These are phyloP conservation scores for Mormyrops attenuatus DNA, from an alignment of 2,797 vertebrate genomes.

Conservation along the genomic window DNA sequence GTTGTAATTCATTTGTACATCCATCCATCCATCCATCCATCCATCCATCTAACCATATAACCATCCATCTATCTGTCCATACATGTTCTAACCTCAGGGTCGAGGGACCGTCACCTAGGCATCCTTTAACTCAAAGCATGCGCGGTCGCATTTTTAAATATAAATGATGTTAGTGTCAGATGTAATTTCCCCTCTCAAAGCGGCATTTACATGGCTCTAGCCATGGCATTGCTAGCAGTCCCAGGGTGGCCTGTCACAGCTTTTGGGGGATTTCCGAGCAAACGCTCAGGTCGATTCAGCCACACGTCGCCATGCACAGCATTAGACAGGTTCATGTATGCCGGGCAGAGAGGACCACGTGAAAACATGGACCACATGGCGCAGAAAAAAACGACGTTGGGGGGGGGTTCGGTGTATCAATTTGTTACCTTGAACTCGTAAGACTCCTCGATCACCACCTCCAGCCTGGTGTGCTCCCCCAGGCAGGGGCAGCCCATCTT, in stretches of 20 bases:
- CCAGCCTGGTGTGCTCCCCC: constrained; percentile 72
- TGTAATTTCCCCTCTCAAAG: background rate
- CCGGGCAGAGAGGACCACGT: background rate
- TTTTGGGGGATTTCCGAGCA: background rate
- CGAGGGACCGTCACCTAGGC: background rate
- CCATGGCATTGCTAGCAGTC: background rate
- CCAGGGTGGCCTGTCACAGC: background rate
- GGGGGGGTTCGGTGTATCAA: background rate
- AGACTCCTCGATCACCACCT: constrained; percentile 79
- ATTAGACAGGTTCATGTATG: background rate
- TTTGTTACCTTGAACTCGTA: constrained; percentile 77
- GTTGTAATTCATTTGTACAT: background rate
- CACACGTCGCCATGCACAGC: background rate
- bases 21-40: background rate
- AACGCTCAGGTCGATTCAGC: background rate
- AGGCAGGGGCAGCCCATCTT: constrained; percentile 74
- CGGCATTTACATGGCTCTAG: background rate
- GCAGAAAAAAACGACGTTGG: background rate
- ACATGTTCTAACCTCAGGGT: background rate
- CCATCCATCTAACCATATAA: background rate
- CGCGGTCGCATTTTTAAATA: background rate
- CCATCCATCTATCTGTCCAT: background rate
- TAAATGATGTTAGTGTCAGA: background rate
- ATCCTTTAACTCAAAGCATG: background rate
- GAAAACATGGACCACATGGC: too few species aligned